Evolutionary conservation across 2,888 invertebrate genomes (phyloP).

Genomic region (Tipula confusa): DNA sequence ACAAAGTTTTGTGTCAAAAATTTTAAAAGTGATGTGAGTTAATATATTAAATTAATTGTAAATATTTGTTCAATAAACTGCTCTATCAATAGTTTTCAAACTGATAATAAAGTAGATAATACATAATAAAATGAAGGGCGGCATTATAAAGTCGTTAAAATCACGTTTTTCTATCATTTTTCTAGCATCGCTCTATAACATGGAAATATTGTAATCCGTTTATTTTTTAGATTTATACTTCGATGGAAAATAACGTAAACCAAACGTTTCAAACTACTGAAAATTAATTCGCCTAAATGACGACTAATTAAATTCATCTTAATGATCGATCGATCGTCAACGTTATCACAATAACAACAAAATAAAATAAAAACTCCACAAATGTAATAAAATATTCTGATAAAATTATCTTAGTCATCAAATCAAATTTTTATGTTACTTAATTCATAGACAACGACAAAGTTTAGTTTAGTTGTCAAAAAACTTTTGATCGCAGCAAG

Average conservation of each 20-base stretch:
- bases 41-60: not conserved
- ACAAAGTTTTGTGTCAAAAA: no score
- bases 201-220: no score
- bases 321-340: not conserved
- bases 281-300: not conserved
- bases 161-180: no score
- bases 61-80: not conserved
- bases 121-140: not conserved
- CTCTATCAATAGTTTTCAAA: not conserved
- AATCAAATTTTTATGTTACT: not conserved
- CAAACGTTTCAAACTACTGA: not conserved
- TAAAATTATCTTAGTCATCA: not conserved
- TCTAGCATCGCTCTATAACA: no score
- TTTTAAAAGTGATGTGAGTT: not conserved
- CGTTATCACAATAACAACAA: not conserved
- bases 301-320: not conserved
- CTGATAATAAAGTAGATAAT: not conserved
- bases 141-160: not conserved
- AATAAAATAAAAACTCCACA: constrained; percentile 7
- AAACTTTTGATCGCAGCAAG: not conserved
- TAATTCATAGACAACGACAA: not conserved
- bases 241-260: not conserved
- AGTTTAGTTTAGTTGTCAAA: not conserved
- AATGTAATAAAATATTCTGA: not conserved
- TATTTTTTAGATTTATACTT: no score